Evolutionary conservation across 2,888 invertebrate species (phyloP), one percentile per base, ranked within the genome.

Genomic region (Drosophila histrio): DNA sequence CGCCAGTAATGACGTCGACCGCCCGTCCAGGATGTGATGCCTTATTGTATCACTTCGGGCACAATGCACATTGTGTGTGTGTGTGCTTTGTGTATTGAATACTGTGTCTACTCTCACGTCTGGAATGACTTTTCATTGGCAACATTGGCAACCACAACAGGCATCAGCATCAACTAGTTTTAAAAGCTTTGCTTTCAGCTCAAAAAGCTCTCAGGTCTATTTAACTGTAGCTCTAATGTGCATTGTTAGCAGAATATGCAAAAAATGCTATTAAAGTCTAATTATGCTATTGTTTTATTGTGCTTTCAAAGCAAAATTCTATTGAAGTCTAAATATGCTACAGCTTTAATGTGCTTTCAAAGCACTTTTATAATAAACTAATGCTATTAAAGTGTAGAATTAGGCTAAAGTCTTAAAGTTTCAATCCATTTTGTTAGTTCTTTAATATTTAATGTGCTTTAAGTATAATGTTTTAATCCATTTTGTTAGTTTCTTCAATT

Each of bases 11-110:
- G 76, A 75, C 63, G 63, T 73, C 63, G 43, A 53, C 62, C 58
- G 61, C 36, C 43, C 39, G 36, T 59, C 44, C 79, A 79, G 79
- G 74, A 77, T 79, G 77, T 74, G 79, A 44, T 70, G 66, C 66
- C 59, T 69, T 58, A 69, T 68, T 77, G 79, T 66, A 70, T 62
- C 82, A 77, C 66, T 79, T 68, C 44, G 59, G 62, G 64, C 59
- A 70, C 64, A 69, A 63, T 63, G 54, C 39, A 21, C 43, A 67
- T 76, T 53, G 44, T 28, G 61, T n/a, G 34, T 43, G 43, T 17
- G 58, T 47, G 49, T 36, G 67, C 50, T 54, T 22, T 66, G 52
- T 61, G 57, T 61, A 41, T 41, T 38, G 22, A 15, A 41, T 39
- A 41, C 39, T 24, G 34, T 46, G 57, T 30, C 54, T 36, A 30